Evolutionary conservation across 2,888 invertebrate genomes (phyloP).

Genomic region (Eupithecia pulchellata): DNA sequence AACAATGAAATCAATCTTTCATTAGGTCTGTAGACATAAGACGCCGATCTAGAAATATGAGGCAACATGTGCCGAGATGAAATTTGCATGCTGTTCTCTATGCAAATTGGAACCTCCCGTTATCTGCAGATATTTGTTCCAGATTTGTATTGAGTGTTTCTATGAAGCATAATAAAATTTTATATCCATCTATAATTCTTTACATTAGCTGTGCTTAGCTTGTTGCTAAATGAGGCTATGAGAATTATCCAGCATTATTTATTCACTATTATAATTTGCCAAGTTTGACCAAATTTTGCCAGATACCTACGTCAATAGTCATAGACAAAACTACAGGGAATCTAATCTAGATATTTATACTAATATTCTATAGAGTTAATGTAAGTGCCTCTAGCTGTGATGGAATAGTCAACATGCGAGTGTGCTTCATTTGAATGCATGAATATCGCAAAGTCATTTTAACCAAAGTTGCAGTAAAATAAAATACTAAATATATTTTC

Average conservation of each 20-base stretch:
- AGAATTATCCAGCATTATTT: no score
- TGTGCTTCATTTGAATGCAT: background rate
- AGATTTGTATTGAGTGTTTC: background rate
- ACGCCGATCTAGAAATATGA: background rate
- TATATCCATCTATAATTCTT: no score
- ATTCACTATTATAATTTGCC: background rate
- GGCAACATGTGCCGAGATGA: background rate
- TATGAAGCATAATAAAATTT: no score
- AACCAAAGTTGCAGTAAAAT: slow-evolving; percentile 17
- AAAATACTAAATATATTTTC: slow-evolving; percentile 12
- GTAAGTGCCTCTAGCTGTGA: no score
- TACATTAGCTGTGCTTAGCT: no score
- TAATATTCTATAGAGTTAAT: no score
- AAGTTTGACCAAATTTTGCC: background rate
- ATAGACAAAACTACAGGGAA: background rate
- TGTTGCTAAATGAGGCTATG: no score
- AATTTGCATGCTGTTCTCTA: background rate
- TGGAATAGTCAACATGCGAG: background rate
- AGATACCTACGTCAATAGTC: background rate
- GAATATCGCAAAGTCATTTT: background rate
- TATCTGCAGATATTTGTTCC: background rate
- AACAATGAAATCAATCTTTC: background rate
- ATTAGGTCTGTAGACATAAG: slow-evolving; percentile 5
- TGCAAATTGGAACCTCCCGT: slow-evolving; percentile 1
- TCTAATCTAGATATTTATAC: no score